Evolutionary conservation across 2,113 vertebrate genomes (phyloP), one percentile per base, ranked within the genome.

Genomic region (Ceyx margarethae): DNA sequence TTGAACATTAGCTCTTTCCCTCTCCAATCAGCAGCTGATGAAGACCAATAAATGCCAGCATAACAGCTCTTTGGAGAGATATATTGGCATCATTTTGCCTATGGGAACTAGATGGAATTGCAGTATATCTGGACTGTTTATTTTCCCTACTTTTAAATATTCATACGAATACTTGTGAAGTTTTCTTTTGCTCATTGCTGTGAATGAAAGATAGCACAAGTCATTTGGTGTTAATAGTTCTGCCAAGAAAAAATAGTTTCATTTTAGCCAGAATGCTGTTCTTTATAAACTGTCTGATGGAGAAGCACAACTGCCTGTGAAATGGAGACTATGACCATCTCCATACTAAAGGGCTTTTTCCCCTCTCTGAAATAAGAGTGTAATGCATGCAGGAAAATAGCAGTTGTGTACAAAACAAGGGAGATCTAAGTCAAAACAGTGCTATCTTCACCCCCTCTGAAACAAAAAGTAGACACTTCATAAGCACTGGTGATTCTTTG

Each of bases 91-190:
- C 81, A 87, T 94, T 92, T 92, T 87, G 78, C 93, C 93, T 82
- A 58, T 72, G 91, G 81, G 91, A 94, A 79, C 1, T 62, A 73
- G 78, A 94, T 80, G 75, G 89, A 91, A 95, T 73, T 92, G 94
- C 91, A 94, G 81, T 31, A 37, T 58, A 93, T 66, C 81, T 62
- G 40, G 87, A 82, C 66, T 96, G 93, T 90, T 90, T 94, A 94
- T 93, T 93, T 90, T 75, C 66, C 53, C 69, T 25, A 78, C 67
- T 92, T 93, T 91, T 87, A 94, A 95, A 94, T 94, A 92, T 95
- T 94, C 87, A 77, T 93, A 82, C 13, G 48, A 92, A 94, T 89
- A 80, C 31, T 73, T 94, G 58, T 58, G 71, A 91, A 93, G 42
- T 89, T 95, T 85, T 69, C 71, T 85, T 89, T 82, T 82, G 48